phyloP scores from a whole-genome alignment of 2,888 invertebrate genomes.

The Ariolimax columbianus region DNA sequence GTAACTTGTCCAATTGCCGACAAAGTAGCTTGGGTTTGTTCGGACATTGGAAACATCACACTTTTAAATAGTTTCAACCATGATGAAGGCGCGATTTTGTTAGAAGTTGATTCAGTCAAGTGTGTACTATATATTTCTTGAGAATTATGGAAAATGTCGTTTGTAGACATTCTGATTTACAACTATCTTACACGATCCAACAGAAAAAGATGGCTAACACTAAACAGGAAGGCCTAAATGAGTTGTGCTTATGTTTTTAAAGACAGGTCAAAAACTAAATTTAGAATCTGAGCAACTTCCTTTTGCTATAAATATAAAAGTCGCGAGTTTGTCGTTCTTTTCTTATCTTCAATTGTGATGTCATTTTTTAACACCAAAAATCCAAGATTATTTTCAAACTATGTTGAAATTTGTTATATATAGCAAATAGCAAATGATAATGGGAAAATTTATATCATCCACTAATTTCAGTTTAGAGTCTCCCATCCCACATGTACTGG shows the following conservation, averaged over 20 bases:
- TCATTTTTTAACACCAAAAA: too few species aligned
- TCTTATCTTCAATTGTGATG: too few species aligned
- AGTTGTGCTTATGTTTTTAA: too few species aligned
- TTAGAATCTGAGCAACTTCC: background rate
- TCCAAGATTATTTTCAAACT: too few species aligned
- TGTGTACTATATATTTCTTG: background rate
- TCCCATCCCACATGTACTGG: too few species aligned
- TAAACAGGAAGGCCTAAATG: background rate
- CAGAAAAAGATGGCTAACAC: background rate
- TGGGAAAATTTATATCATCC: too few species aligned
- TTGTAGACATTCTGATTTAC: background rate
- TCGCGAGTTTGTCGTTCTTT: too few species aligned
- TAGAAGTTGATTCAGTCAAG: background rate
- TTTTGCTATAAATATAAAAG: background rate
- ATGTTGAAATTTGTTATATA: too few species aligned
- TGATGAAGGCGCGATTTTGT: background rate
- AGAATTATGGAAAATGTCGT: background rate
- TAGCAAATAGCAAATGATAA: too few species aligned
- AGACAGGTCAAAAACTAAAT: too few species aligned
- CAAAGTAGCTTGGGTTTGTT: background rate
- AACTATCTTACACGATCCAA: background rate
- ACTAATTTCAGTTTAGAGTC: too few species aligned
- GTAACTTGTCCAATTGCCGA: background rate
- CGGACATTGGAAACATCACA: background rate
- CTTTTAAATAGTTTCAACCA: background rate